A percentile compares a stretch with the other conserved stretches of the same genome.
Conservation (phyloP, 2,888 invertebrate genomes). For the Dromius quadrimaculatus region DNA sequence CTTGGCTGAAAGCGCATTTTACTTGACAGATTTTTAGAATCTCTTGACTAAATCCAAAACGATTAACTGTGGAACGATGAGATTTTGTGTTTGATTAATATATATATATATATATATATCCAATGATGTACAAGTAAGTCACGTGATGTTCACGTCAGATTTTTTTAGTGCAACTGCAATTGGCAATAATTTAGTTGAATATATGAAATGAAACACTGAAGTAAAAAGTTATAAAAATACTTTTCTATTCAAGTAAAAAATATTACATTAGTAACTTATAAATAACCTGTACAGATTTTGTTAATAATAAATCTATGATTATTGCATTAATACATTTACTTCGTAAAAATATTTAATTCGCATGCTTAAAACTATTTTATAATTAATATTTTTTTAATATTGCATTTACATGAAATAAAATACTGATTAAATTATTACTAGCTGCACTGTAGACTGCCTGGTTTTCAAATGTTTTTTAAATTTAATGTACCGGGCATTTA, state of each 20-base stretch:
- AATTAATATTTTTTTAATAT: conserved; percentile 39
- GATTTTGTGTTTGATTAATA: no score
- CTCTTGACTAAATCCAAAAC: no score
- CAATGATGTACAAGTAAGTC: no score
- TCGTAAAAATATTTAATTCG: conserved; percentile 1
- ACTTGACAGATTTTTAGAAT: no score
- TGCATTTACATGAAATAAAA: conserved; percentile 49
- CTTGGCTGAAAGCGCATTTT: no score
- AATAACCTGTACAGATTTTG: conserved; percentile 49
- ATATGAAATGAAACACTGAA: conserved; percentile 37
- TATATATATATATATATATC: no score
- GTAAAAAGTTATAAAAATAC: conserved; percentile 52
- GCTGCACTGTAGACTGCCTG: conserved; percentile 25
- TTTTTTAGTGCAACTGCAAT: no score
- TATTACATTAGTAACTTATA: conserved; percentile 52
- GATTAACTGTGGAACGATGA: no score
- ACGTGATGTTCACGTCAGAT: no score
- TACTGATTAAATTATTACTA: conserved; percentile 45
- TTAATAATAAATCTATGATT: conserved; percentile 43
- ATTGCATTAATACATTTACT: conserved; percentile 45
- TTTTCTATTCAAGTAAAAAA: conserved; percentile 51
- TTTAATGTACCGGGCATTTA: neutral
- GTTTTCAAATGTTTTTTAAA: conserved; percentile 20
- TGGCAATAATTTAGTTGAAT: no score
- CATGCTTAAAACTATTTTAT: conserved; percentile 17